Conservation (phyloP, 2,113 vertebrate genomes). For the Rhinoptilus africanus region DNA sequence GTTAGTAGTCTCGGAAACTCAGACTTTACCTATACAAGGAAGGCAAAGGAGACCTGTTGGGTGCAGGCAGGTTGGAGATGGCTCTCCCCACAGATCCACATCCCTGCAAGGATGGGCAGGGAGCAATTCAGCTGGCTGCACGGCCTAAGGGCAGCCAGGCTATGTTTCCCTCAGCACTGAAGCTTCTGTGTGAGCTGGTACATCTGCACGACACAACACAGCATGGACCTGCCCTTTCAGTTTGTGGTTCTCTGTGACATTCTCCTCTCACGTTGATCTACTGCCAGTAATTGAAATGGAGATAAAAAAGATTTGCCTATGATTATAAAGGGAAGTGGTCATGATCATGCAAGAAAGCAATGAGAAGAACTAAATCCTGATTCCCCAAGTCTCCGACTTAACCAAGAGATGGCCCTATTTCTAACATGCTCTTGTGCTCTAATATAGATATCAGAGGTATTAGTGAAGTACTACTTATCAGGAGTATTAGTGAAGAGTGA, state of each 20-base stretch:
- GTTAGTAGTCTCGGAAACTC: not conserved
- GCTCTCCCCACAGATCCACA: not conserved
- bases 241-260: not conserved
- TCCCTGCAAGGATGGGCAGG: not conserved
- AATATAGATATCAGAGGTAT: not conserved
- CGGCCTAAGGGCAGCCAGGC: not conserved
- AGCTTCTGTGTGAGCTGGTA: not conserved
- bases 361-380: not conserved
- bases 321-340: not conserved
- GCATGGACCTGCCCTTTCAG: not conserved
- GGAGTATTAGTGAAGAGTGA: not conserved
- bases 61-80: not conserved
- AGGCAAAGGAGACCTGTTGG: not conserved
- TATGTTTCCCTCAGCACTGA: not conserved
- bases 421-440: not conserved
- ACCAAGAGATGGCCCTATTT: not conserved
- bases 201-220: not conserved
- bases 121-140: not conserved
- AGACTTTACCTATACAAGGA: not conserved
- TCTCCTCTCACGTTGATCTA: not conserved
- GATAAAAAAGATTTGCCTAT: not conserved
- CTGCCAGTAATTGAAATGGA: not conserved
- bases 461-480: not conserved
- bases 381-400: not conserved
- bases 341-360: not conserved